Base-by-base conservation (phyloP, 2,888 invertebrate genomes). In the Leptura quadrifasciata region DNA sequence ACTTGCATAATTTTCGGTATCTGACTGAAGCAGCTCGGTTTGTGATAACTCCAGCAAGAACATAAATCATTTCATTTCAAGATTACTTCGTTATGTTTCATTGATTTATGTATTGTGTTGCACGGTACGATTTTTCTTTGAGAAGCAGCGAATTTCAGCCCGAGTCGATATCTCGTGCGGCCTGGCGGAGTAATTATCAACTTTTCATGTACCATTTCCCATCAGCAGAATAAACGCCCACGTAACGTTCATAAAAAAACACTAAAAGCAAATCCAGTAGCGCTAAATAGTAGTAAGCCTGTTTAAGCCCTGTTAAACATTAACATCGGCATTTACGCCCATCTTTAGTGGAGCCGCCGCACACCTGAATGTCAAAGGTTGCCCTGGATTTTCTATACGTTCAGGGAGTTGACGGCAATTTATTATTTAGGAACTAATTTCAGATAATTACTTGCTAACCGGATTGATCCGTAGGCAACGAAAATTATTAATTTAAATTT, bases 391-490 rank as follows among this genome's bases (percentile, higher is more conserved):
- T 63, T 39, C 35, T 12, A 39, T 18, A 12, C 39, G 39, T 63
- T 18, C 35, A 27, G 20, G 63, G 39, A 31, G 60, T 39, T 39
- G 18, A 39, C 12, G 63, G 63, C 64, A 64, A 72, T 72, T 47
- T 71, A 27, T 54, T 64, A 54, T 55, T 52, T 64, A 72, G 35
- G 4, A 64, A 64, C 64, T 35, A 64, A 64, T 64, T 72, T 72
- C 63, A 21, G 27, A 21, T 64, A 64, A 72, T 64, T 72, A 55
- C 64, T 57, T 35, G 64, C 17, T 64, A 47, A 55, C 55, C 0
- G 54, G n/a, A 63, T 60, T 60, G 24, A 15, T 47, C n/a, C 72
- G 17, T 15, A 35, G 9, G 27, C 31, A 12, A 18, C 35, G 15
- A 18, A n/a, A 24, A 35, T 17, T 15, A 61, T 10, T 55, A 31